Evolutionary conservation across 2,888 invertebrate species (phyloP).

Genomic region (Lydus trimaculatus): DNA sequence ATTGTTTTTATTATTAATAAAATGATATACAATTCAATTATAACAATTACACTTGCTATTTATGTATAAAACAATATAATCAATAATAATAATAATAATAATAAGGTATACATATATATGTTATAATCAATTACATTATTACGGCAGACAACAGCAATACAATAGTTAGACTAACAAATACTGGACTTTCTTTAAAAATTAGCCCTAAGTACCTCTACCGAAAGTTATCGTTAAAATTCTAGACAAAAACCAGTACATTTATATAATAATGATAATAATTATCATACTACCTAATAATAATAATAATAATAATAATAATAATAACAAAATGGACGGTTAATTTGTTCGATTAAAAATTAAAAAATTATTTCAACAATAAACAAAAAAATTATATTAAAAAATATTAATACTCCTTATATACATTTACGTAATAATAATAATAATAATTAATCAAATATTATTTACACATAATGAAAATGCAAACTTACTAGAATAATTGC

Average conservation of each 20-base stretch:
- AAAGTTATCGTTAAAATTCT: constrained; percentile 10
- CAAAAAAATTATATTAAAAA: not conserved
- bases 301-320: constrained; percentile 27
- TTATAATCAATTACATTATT: constrained; percentile 28
- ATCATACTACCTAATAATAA: constrained; percentile 17
- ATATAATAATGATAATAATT: constrained; percentile 19
- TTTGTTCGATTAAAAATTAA: not conserved
- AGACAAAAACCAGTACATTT: constrained; percentile 10
- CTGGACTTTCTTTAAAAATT: constrained; percentile 28
- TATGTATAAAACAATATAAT: constrained; percentile 36
- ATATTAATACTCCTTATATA: not conserved
- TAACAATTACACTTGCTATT: constrained; percentile 37
- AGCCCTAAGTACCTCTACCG: constrained; percentile 23
- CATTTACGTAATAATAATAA: not conserved
- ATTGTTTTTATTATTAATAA: constrained; percentile 43
- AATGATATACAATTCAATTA: constrained; percentile 45
- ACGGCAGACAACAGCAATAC: constrained; percentile 35
- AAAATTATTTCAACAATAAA: not conserved
- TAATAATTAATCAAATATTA: constrained; percentile 29
- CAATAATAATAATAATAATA: constrained; percentile 21
- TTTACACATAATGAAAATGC: constrained; percentile 35
- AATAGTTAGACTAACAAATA: constrained; percentile 25
- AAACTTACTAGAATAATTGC: constrained; percentile 54
- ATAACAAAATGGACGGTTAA: constrained; percentile 36
- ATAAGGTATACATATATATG: constrained; percentile 26